Percentiles rank a stretch among this genome's conserved stretches.
Evolutionary conservation across 1,140 invertebrate species (phyloP).

Genomic region (Trichonephila inaurata): DNA sequence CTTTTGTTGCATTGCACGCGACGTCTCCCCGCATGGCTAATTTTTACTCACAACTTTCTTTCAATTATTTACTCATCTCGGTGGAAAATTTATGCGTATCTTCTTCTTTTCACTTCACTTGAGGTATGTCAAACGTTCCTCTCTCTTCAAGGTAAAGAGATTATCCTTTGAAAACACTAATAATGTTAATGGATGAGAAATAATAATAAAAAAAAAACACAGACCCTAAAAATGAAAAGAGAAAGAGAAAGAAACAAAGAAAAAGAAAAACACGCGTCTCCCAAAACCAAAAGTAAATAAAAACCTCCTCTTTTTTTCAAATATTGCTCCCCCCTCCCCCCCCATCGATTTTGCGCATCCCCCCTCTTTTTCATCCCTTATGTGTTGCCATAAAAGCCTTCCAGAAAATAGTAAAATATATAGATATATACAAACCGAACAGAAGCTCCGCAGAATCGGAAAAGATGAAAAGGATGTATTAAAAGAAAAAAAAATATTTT

Average conservation of each 20-base stretch:
- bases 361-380: neutral
- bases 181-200: constrained; percentile 59
- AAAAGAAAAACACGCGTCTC: neutral
- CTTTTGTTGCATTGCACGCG: too few relatives aligned
- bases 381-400: constrained; percentile 59
- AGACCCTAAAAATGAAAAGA: neutral
- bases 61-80: too few relatives aligned
- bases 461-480: constrained; percentile 25
- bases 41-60: too few relatives aligned
- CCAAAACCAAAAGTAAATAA: constrained; percentile 9
- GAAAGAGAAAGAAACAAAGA: constrained; percentile 14
- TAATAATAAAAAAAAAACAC: neutral
- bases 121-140: neutral
- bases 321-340: constrained; percentile 15
- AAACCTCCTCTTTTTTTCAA: constrained; percentile 12
- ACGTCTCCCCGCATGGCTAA: too few relatives aligned
- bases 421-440: constrained; percentile 19
- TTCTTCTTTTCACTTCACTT: neutral
- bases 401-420: constrained; percentile 55
- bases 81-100: too few relatives aligned
- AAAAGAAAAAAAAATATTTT: constrained; percentile 34
- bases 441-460: constrained; percentile 36
- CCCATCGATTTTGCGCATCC: constrained; percentile 42
- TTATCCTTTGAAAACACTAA: constrained; percentile 50
- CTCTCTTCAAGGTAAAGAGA: neutral